Percentiles rank a stretch among this genome's conserved stretches.
Evolutionary conservation across 2,888 invertebrate species (phyloP).

Genomic region (Catocala fraxini): DNA sequence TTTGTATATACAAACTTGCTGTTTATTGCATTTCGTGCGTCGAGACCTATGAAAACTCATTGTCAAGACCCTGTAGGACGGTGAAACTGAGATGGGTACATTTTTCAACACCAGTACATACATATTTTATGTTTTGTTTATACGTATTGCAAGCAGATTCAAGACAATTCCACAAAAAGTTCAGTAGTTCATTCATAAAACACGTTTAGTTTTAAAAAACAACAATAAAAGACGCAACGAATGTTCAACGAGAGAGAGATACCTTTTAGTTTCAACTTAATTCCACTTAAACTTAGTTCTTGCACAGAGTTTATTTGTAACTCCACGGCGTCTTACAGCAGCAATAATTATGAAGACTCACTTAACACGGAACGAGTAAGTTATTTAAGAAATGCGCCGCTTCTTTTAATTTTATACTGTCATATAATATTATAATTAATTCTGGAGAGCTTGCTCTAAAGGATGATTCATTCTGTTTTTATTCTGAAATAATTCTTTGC

Average conservation of each 20-base stretch:
- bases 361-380: constrained; percentile 11
- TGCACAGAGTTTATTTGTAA: constrained; percentile 17
- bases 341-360: constrained; percentile 18
- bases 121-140: too few species aligned
- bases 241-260: constrained; percentile 13
- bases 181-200: constrained; percentile 1
- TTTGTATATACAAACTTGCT: too few species aligned
- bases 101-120: too few species aligned
- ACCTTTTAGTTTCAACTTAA: constrained; percentile 11
- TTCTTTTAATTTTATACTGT: constrained; percentile 11
- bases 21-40: too few species aligned
- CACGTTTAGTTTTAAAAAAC: constrained; percentile 1
- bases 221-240: constrained; percentile 5
- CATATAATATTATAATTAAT: neutral
- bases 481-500: too few species aligned
- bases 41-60: too few species aligned
- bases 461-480: neutral
- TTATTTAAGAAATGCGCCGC: constrained; percentile 11
- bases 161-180: too few species aligned
- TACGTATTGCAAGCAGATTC: too few species aligned
- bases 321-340: constrained; percentile 1
- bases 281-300: constrained; percentile 15
- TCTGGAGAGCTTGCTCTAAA: neutral
- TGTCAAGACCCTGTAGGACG: too few species aligned
- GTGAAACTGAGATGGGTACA: too few species aligned